phyloP scores from a whole-genome alignment of 2,113 vertebrate genomes.

The Xenopus borealis region DNA sequence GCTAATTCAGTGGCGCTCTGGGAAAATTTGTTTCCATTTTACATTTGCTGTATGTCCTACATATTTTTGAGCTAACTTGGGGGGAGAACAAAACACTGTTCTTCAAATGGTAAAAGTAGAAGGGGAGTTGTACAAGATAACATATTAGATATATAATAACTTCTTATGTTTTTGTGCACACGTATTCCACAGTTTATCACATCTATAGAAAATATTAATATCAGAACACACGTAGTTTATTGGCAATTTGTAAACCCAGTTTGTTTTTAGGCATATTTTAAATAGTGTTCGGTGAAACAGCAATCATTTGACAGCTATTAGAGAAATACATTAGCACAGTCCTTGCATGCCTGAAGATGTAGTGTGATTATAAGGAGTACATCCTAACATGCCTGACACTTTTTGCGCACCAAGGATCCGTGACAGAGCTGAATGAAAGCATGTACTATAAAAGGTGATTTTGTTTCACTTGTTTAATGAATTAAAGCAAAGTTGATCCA shows the following conservation, averaged over 20 bases:
- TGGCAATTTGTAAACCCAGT: background rate
- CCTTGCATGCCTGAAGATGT: conserved; percentile 56
- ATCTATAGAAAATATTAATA: no score
- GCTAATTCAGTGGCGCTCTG: no score
- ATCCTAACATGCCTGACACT: conserved; percentile 66
- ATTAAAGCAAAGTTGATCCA: conserved; percentile 80
- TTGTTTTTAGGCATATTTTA: background rate
- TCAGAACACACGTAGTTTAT: no score
- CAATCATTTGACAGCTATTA: conserved; percentile 19
- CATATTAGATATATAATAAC: no score
- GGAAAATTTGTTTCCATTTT: no score
- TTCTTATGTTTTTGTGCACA: no score
- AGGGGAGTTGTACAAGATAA: no score
- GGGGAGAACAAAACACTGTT: no score
- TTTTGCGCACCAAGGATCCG: conserved; percentile 59
- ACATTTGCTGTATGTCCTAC: no score
- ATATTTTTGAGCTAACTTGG: no score
- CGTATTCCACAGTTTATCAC: no score
- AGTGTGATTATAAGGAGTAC: conserved; percentile 60
- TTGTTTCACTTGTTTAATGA: conserved; percentile 81
- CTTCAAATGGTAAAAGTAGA: no score
- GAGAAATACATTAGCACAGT: conserved; percentile 4
- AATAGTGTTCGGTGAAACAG: background rate
- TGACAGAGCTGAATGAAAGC: conserved; percentile 72
- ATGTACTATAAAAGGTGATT: conserved; percentile 81